A percentile compares a stretch with the other conserved stretches of the same genome.
These are phyloP conservation scores for Drosophila guanche DNA, from an alignment of 1,140 invertebrate species.

Conservation along the genomic window DNA sequence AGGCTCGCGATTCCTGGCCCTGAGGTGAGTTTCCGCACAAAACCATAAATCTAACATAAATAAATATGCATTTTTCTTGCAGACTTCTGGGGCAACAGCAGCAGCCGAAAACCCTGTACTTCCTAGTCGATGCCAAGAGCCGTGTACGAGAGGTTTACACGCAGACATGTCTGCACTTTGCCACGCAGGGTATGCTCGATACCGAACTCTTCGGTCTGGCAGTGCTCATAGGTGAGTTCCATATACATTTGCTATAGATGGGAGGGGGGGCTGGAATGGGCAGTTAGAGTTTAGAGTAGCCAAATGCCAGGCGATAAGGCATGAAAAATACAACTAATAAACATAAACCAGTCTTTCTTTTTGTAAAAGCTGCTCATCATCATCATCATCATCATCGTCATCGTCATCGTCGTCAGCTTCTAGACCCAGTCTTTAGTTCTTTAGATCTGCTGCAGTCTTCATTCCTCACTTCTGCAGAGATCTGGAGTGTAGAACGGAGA, in stretches of 20 bases:
- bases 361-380: conserved; percentile 79
- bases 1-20: conserved; percentile 83
- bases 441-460: too few species aligned
- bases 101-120: conserved; percentile 83
- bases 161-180: conserved; percentile 91
- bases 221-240: conserved; percentile 89
- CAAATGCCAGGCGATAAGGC: conserved; percentile 65
- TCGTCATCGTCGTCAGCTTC: too few species aligned
- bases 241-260: background rate
- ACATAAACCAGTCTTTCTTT: conserved; percentile 74
- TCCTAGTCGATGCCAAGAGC: conserved; percentile 89
- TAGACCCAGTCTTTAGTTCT: too few species aligned
- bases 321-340: conserved; percentile 81
- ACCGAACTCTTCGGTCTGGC: conserved; percentile 93
- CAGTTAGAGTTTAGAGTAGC: conserved; percentile 26
- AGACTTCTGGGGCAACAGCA: conserved; percentile 81
- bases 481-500: too few species aligned
- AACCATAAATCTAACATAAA: background rate
- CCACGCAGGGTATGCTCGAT: conserved; percentile 91
- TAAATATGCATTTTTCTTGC: conserved; percentile 8
- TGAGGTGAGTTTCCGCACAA: conserved; percentile 63
- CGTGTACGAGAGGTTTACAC: conserved; percentile 92
- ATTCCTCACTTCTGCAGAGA: too few species aligned
- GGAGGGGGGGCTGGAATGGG: background rate
- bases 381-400: conserved; percentile 31